Percentiles rank a stretch among this genome's conserved stretches.
phyloP scores from a whole-genome alignment of 2,113 vertebrate genomes.

The Macrotis lagotis region DNA sequence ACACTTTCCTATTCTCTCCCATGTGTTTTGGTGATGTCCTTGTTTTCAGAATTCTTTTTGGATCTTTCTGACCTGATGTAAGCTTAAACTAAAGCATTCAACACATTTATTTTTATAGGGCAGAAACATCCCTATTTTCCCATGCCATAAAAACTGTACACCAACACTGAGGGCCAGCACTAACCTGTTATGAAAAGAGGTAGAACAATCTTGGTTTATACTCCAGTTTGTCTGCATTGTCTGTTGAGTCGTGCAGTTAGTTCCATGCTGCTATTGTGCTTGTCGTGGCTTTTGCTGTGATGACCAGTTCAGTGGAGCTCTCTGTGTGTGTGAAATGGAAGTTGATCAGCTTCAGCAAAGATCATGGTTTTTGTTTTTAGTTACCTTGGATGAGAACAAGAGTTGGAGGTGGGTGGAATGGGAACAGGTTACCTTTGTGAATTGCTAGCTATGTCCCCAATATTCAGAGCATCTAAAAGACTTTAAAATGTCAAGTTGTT shows the following conservation, averaged over 20 bases:
- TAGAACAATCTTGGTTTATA: constrained; percentile 89
- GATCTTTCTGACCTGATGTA: constrained; percentile 74
- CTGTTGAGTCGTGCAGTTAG: constrained; percentile 82
- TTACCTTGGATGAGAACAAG: constrained; percentile 57
- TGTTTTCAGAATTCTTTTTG: constrained; percentile 76
- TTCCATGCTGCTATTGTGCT: constrained; percentile 74
- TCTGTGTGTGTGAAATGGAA: constrained; percentile 79
- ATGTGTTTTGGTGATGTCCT: constrained; percentile 75
- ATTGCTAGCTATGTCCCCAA: neutral
- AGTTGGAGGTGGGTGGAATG: constrained; percentile 49
- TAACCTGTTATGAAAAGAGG: constrained; percentile 92
- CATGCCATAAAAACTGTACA: constrained; percentile 91
- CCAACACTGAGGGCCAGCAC: constrained; percentile 88
- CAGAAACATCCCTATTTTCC: constrained; percentile 89
- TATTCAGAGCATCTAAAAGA: constrained; percentile 4
- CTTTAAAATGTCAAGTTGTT: constrained; percentile 17
- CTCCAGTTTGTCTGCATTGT: constrained; percentile 86
- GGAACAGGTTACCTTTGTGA: neutral
- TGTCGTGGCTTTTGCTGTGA: constrained; percentile 87
- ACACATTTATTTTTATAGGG: constrained; percentile 90
- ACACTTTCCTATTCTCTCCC: constrained; percentile 68
- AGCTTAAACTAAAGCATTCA: constrained; percentile 87
- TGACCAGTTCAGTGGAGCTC: constrained; percentile 79
- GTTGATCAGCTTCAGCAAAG: constrained; percentile 81
- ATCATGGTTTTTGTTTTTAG: constrained; percentile 79